Conservation (phyloP, 2,888 invertebrate genomes). For the Autographa pulchrina region DNA sequence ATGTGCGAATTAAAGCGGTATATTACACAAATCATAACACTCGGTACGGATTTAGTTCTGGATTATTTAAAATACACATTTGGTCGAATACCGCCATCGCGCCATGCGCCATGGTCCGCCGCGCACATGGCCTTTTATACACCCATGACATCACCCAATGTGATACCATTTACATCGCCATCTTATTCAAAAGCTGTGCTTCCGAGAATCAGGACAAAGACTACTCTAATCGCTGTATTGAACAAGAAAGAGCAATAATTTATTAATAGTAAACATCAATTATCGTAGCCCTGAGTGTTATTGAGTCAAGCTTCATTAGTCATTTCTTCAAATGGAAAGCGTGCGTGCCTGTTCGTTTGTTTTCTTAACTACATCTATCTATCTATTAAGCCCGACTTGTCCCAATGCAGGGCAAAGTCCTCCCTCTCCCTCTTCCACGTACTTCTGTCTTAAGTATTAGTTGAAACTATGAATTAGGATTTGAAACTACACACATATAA, state of each 20-base stretch:
- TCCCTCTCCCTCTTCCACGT: too few relatives aligned
- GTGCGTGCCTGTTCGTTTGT: background rate
- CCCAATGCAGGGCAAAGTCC: too few relatives aligned
- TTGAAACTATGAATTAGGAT: too few relatives aligned
- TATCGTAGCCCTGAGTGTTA: slow-evolving; percentile 39
- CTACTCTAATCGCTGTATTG: slow-evolving; percentile 12
- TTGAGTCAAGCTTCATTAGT: slow-evolving; percentile 37
- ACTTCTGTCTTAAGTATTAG: too few relatives aligned
- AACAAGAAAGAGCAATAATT: slow-evolving; percentile 26
- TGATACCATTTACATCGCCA: slow-evolving; percentile 67
- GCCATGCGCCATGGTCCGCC: slow-evolving; percentile 63
- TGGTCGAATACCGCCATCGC: slow-evolving; percentile 57
- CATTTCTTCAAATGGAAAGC: slow-evolving; percentile 32
- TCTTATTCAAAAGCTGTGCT: slow-evolving; percentile 53
- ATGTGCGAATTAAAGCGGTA: background rate
- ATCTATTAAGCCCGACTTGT: too few relatives aligned
- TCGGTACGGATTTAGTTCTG: background rate
- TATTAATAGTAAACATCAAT: slow-evolving; percentile 32
- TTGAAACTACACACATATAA: too few relatives aligned
- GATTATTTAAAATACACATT: slow-evolving; percentile 58
- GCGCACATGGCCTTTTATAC: slow-evolving; percentile 71
- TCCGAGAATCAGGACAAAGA: slow-evolving; percentile 66
- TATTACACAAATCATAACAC: background rate
- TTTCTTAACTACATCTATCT: background rate
- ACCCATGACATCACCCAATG: slow-evolving; percentile 75